These are phyloP conservation scores for Melanotaenia boesemani DNA, from an alignment of 2,797 vertebrate species.

Conservation along the genomic window DNA sequence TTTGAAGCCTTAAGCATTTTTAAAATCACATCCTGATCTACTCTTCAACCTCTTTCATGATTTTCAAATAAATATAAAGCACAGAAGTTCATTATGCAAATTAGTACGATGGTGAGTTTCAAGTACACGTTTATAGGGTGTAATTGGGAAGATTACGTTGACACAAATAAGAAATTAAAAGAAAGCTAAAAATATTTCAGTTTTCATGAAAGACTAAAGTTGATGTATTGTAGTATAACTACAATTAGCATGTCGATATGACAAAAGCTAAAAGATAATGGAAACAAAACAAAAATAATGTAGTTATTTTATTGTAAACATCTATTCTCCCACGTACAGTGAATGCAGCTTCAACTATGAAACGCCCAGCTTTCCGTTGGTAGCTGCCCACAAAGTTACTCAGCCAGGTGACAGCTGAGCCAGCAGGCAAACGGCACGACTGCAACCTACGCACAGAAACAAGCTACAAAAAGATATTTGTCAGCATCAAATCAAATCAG, in stretches of 20 bases:
- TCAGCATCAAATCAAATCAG: neutral
- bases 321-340: neutral
- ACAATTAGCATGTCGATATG: neutral
- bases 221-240: neutral
- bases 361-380: constrained; percentile 36
- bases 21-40: neutral
- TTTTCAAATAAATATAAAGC: neutral
- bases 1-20: neutral
- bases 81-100: constrained; percentile 1
- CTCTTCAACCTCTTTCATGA: neutral
- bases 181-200: no score
- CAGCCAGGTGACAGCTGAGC: constrained; percentile 75
- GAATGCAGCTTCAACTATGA: constrained; percentile 10
- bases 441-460: neutral
- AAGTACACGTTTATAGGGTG: neutral
- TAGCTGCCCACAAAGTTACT: constrained; percentile 69
- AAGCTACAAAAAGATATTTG: neutral
- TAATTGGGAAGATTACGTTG: neutral
- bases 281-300: neutral
- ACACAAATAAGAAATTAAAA: neutral
- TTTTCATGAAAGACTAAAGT: neutral
- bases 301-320: neutral
- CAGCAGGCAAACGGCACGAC: constrained; percentile 18
- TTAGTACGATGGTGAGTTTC: neutral
- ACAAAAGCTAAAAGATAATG: neutral